phyloP scores from a whole-genome alignment of 2,888 invertebrate species.

The Temnothorax rugatulus region DNA sequence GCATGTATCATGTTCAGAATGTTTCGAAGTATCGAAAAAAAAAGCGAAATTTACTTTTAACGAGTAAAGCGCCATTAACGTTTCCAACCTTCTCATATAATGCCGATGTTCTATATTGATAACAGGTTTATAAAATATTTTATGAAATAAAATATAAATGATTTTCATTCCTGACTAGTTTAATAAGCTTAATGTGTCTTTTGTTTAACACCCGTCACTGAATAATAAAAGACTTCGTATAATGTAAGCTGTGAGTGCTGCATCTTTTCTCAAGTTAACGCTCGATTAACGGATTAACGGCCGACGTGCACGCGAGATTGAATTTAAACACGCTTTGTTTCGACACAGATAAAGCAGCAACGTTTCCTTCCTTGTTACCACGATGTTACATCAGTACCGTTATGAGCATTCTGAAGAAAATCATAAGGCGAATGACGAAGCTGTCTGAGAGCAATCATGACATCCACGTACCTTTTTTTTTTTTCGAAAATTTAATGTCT shows the following conservation, averaged over 20 bases:
- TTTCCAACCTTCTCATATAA: background rate
- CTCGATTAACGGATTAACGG: conserved; percentile 10
- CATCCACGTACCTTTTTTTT: background rate
- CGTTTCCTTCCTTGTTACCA: conserved; percentile 31
- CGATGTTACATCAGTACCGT: conserved; percentile 43
- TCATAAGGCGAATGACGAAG: conserved; percentile 32
- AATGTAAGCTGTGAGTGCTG: background rate
- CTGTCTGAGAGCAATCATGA: conserved; percentile 3
- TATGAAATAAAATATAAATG: background rate
- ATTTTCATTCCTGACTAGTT: background rate
- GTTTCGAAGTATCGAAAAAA: background rate
- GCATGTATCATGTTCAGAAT: background rate
- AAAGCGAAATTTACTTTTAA: background rate
- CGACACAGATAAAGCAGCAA: conserved; percentile 10
- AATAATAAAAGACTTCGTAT: background rate
- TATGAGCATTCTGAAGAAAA: conserved; percentile 42
- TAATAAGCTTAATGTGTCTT: background rate
- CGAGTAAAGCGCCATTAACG: background rate
- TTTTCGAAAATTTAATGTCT: background rate
- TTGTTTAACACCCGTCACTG: background rate
- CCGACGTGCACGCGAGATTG: conserved; percentile 20
- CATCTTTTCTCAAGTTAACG: background rate
- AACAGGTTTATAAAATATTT: background rate
- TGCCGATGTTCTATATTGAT: background rate
- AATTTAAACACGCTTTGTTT: conserved; percentile 42